Percentiles rank a stretch among this genome's conserved stretches.
Conservation (phyloP, 1,140 invertebrate genomes). For the Sminthurides bifidus region DNA sequence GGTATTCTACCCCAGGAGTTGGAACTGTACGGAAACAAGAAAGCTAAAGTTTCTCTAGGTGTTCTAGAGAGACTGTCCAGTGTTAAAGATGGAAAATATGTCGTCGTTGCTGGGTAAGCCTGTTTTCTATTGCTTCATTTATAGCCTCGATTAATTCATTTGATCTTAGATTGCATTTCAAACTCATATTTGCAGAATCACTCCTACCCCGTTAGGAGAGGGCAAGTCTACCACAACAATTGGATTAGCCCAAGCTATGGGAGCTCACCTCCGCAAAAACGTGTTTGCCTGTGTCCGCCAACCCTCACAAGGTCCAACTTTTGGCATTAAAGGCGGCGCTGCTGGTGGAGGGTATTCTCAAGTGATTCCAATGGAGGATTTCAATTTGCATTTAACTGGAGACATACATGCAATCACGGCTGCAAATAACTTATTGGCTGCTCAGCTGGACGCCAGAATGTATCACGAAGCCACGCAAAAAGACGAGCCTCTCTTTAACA, state of each 20-base stretch:
- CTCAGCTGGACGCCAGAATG: conserved; percentile 84
- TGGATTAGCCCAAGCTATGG: conserved; percentile 84
- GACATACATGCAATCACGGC: conserved; percentile 97
- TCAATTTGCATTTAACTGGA: conserved; percentile 96
- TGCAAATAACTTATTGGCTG: conserved; percentile 73
- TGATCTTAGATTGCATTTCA: too few species aligned
- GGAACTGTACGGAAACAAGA: conserved; percentile 81
- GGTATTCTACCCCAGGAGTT: conserved; percentile 69
- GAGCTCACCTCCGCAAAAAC: conserved; percentile 71
- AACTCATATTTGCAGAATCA: conserved; percentile 8
- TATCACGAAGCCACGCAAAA: conserved; percentile 89
- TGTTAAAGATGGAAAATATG: conserved; percentile 71
- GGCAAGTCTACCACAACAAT: conserved; percentile 94
- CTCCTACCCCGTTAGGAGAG: conserved; percentile 68
- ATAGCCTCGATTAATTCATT: conserved; percentile 6
- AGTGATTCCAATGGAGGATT: conserved; percentile 99
- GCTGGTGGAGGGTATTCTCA: conserved; percentile 88
- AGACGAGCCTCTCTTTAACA: conserved; percentile 71
- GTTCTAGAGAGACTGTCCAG: conserved; percentile 62
- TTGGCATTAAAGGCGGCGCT: conserved; percentile 51
- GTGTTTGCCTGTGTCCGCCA: conserved; percentile 92
- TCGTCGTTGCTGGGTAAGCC: conserved; percentile 82
- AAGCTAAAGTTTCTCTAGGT: conserved; percentile 84
- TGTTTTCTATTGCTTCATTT: conserved; percentile 15
- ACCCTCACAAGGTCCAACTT: conserved; percentile 42